Evolutionary conservation across 2,113 vertebrate species (phyloP), one percentile per base, ranked within the genome.

Genomic region (Tautogolabrus adspersus): DNA sequence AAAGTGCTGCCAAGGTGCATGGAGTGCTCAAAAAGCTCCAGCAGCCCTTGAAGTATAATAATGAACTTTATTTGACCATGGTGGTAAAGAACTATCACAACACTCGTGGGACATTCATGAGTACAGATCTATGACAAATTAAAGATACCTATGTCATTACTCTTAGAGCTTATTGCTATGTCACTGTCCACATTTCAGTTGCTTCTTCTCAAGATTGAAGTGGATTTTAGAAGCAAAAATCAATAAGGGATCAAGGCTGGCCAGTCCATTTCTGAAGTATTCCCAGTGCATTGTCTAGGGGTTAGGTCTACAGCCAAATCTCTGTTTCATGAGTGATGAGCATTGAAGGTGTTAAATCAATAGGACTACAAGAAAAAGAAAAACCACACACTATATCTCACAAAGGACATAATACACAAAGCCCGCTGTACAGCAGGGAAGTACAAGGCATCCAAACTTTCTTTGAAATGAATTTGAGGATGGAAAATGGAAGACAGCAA

Each of bases 241-340:
- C 82, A 80, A 79, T 87, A 69, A 49, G 37, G 57, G 77, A 81
- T 88, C 54, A 40, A 49, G 47, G 40, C 63, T 83, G 65, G 75
- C 83, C 75, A 75, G 76, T 67, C 62, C 37, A 61, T 66, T 66
- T 84, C 23, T 82, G 65, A 83, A 75, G 68, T 40, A 55, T 57
- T 65, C 44, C 55, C 34, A 61, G 56, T 58, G 23, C 11, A 21
- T 13, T 77, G 71, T 85, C 64, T 73, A 75, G 40, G 66, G 62
- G 51, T 66, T n/a, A 10, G 11, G 21, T 73, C 54, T 22, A 11
- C 37, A 42, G 70, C 66, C 44, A 8, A 37, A 62, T 66, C 42
- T 68, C 52, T 1, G 21, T 65, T 79, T 77, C 38, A 60, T 60
- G 52, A 79, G 72, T 71, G 21, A 72, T 68, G 72, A 60, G 38